phyloP scores from a whole-genome alignment of 2,113 vertebrate species.

The Sitta europaea region DNA sequence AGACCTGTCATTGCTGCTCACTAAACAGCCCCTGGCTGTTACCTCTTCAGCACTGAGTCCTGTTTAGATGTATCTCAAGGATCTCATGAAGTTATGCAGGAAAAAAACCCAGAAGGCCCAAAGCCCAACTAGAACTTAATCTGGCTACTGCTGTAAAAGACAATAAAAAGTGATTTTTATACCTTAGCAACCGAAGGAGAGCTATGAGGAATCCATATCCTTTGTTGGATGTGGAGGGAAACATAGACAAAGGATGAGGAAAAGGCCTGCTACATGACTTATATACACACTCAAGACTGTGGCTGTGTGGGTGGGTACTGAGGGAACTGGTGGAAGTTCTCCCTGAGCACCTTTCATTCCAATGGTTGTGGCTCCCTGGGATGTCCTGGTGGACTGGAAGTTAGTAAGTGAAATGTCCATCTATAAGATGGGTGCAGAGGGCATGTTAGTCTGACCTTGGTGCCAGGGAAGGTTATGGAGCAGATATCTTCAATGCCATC shows the following conservation, averaged over 20 bases:
- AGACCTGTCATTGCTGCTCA: background rate
- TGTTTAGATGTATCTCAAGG: background rate
- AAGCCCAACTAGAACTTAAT: too few relatives aligned
- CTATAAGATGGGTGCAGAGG: background rate
- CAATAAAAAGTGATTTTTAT: background rate
- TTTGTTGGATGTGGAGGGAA: background rate
- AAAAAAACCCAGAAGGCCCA: background rate
- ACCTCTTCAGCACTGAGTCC: background rate
- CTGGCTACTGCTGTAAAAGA: too few relatives aligned
- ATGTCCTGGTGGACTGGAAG: background rate
- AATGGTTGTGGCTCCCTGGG: accelerated
- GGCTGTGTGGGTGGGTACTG: background rate
- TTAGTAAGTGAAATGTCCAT: background rate
- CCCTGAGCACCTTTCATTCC: background rate
- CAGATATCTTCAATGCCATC: background rate
- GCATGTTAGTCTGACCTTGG: background rate
- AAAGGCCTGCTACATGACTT: background rate
- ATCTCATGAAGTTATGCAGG: background rate
- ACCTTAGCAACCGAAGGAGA: background rate
- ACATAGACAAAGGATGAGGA: background rate
- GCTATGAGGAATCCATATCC: background rate
- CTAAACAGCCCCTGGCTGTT: background rate
- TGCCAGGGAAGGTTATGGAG: background rate
- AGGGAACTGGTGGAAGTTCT: background rate
- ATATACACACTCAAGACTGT: background rate